Percentiles rank a stretch among this genome's conserved stretches.
phyloP scores from a whole-genome alignment of 2,888 invertebrate species.

The Ectemnius lituratus region DNA sequence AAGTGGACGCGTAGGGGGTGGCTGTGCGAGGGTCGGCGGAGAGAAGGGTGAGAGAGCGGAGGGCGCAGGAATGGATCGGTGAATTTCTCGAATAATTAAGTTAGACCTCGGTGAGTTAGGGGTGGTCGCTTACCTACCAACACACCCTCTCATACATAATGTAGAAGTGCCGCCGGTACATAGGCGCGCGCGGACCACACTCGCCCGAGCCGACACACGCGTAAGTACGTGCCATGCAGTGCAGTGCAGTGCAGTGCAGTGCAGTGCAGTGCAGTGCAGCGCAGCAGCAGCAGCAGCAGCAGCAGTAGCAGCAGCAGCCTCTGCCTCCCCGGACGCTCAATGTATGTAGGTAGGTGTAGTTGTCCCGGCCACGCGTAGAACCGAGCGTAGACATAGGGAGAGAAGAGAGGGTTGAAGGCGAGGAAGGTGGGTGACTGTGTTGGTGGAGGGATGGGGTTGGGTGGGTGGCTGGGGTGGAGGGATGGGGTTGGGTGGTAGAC shows the following conservation, averaged over 20 bases:
- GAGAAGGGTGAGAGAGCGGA: conserved; percentile 45
- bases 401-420: not conserved
- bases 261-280: no score
- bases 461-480: conserved; percentile 12
- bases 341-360: not conserved
- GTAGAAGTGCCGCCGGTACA: conserved; percentile 69
- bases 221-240: not conserved
- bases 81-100: conserved; percentile 78
- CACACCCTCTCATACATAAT: conserved; percentile 76
- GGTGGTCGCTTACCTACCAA: conserved; percentile 75
- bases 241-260: no score
- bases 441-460: conserved; percentile 1
- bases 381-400: conserved; percentile 30
- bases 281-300: not conserved
- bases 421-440: conserved; percentile 2
- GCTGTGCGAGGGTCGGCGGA: conserved; percentile 12
- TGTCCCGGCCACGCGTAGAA: conserved; percentile 38
- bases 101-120: conserved; percentile 74
- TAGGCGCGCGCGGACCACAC: conserved; percentile 54
- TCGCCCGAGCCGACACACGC: conserved; percentile 1
- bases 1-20: conserved; percentile 28
- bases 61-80: conserved; percentile 74
- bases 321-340: no score
- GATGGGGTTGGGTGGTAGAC: conserved; percentile 16
- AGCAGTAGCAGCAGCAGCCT: no score